Conservation (phyloP, 2,797 vertebrate species). For the Dendrocincla fuliginosa region DNA sequence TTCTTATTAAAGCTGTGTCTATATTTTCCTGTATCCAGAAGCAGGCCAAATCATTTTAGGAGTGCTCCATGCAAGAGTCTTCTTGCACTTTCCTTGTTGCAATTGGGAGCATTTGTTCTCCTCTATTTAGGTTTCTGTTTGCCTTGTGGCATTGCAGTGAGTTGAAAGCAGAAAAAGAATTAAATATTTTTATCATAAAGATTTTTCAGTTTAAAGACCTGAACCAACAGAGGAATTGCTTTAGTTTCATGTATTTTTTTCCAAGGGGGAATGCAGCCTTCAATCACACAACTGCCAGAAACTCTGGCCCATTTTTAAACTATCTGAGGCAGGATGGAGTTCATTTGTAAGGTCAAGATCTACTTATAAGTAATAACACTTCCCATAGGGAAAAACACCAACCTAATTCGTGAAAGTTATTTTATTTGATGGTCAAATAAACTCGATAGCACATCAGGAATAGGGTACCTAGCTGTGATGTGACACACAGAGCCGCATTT, state of each 20-base stretch:
- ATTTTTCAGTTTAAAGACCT: background rate
- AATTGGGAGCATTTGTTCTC: background rate
- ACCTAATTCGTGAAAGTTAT: slow-evolving; percentile 25
- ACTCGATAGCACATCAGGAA: background rate
- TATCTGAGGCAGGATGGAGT: background rate
- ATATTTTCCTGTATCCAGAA: background rate
- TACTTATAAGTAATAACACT: slow-evolving; percentile 23
- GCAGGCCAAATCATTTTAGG: background rate
- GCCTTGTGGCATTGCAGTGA: background rate
- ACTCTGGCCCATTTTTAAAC: background rate
- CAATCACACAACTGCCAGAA: background rate
- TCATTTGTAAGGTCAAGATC: slow-evolving; percentile 33
- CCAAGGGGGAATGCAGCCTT: background rate
- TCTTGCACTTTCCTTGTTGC: background rate
- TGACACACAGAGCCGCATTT: background rate
- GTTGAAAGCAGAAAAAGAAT: background rate
- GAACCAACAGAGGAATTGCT: background rate
- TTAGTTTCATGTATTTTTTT: background rate
- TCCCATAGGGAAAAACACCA: slow-evolving; percentile 25
- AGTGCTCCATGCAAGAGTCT: background rate
- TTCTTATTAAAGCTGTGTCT: background rate
- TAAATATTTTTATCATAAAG: background rate
- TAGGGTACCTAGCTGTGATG: background rate
- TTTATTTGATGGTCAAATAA: slow-evolving; percentile 33
- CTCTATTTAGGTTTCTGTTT: background rate